Evolutionary conservation across 2,797 vertebrate genomes (phyloP).

Genomic region (Phoxinus dragarum): DNA sequence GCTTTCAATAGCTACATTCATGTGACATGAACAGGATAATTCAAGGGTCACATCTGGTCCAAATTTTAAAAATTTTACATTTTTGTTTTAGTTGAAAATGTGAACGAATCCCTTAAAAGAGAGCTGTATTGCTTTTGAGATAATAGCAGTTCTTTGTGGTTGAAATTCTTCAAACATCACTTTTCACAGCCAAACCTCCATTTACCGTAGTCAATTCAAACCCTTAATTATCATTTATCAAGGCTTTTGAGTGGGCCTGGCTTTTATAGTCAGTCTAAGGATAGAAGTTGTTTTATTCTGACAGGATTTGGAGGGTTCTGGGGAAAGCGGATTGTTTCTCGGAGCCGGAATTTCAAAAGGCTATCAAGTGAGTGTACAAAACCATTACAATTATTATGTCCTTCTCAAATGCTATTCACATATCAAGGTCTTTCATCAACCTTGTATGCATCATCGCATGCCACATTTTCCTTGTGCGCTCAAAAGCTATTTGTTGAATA

Average conservation of each 20-base stretch:
- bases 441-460: neutral
- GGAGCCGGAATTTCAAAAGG: constrained; percentile 68
- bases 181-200: neutral
- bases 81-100: too few species aligned
- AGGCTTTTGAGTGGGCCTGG: neutral
- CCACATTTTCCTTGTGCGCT: neutral
- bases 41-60: neutral
- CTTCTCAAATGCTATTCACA: constrained; percentile 2
- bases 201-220: neutral
- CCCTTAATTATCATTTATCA: too few species aligned
- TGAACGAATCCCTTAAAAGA: neutral
- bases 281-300: constrained; percentile 43
- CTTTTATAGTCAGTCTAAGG: constrained; percentile 1
- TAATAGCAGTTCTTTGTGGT: neutral
- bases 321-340: constrained; percentile 68
- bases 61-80: neutral
- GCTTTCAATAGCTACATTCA: neutral
- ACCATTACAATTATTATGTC: neutral
- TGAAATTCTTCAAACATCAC: neutral
- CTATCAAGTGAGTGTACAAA: constrained; percentile 76
- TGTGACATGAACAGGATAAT: neutral
- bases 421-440: neutral
- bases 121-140: constrained; percentile 5
- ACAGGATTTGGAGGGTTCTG: constrained; percentile 90
- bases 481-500: neutral